These are phyloP conservation scores for Sinosuthora webbiana DNA, from an alignment of 2,113 vertebrate species.

Conservation along the genomic window DNA sequence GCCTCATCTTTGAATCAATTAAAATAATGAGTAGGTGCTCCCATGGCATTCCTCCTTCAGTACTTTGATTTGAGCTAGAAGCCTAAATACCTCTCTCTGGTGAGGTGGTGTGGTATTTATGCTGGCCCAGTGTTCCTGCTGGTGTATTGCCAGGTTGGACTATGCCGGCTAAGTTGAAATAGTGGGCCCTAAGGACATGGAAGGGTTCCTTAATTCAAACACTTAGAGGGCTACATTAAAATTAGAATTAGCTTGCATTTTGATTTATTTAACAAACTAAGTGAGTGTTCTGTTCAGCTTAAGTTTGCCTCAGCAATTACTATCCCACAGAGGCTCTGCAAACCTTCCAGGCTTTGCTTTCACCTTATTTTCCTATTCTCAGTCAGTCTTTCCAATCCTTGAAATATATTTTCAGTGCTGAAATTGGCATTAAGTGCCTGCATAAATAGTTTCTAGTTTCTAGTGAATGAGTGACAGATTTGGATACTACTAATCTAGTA, in stretches of 20 bases:
- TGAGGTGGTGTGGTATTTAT: not conserved
- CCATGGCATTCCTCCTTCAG: not conserved
- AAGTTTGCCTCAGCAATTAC: conserved; percentile 46
- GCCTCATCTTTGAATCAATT: not conserved
- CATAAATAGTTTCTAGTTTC: not conserved
- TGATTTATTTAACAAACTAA: conserved; percentile 54
- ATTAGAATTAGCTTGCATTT: conserved; percentile 16
- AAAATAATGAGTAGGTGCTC: not conserved
- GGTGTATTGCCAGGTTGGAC: not conserved
- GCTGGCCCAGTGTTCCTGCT: not conserved
- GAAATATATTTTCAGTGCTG: not conserved
- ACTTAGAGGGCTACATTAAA: not conserved
- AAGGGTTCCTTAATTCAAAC: not conserved
- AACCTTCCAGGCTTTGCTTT: conserved; percentile 14
- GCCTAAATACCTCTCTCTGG: not conserved
- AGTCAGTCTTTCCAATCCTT: not conserved
- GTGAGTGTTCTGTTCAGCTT: conserved; percentile 9
- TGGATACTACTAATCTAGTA: not conserved
- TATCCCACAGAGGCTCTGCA: conserved; percentile 13
- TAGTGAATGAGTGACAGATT: not conserved
- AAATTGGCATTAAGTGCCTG: not conserved
- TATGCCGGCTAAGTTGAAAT: not conserved
- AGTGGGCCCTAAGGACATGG: not conserved
- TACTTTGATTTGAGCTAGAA: not conserved
- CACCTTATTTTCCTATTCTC: not conserved